A percentile compares a stretch with the other conserved stretches of the same genome.
Conservation (phyloP, 37 sponge, comb jelly and placozoan species). For the Spongia lamella region DNA sequence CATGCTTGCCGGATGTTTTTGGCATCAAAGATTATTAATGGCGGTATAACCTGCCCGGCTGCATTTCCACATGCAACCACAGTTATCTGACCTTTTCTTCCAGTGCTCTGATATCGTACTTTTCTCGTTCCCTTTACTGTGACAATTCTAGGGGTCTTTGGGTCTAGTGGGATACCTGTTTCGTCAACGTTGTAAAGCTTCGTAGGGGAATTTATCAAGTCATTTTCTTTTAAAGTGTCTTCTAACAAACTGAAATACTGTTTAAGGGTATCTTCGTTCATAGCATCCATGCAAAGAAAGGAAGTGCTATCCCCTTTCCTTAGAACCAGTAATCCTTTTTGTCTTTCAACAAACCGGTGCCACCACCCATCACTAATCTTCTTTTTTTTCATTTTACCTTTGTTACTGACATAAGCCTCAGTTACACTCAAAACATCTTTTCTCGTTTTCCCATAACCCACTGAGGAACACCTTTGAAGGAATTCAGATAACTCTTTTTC, state of each 20-base stretch:
- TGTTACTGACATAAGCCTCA: constrained; percentile 17
- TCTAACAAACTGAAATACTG: too few relatives aligned
- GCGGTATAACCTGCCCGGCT: constrained; percentile 50
- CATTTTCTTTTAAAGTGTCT: constrained; percentile 14
- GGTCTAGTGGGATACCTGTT: constrained; percentile 53
- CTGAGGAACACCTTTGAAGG: constrained; percentile 19
- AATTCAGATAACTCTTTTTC: constrained; percentile 26
- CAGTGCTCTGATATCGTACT: constrained; percentile 3
- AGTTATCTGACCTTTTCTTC: constrained; percentile 54
- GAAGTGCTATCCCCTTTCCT: constrained; percentile 34
- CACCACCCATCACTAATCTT: constrained; percentile 42
- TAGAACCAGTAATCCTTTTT: constrained; percentile 14
- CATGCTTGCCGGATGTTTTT: constrained; percentile 43
- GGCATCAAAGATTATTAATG: constrained; percentile 43
- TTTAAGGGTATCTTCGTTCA: constrained; percentile 18
- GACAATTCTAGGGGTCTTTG: constrained; percentile 26
- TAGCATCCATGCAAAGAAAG: constrained; percentile 26
- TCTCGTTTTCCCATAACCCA: constrained; percentile 45
- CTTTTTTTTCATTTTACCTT: constrained; percentile 7
- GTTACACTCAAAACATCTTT: constrained; percentile 41
- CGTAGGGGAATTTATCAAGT: constrained; percentile 34
- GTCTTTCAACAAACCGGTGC: constrained; percentile 13
- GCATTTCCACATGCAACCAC: constrained; percentile 54
- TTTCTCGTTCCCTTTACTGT: constrained; percentile 32
- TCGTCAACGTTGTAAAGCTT: constrained; percentile 55